Percentiles rank a stretch among this genome's conserved stretches.
phyloP scores from a whole-genome alignment of 1,140 invertebrate genomes.

The Atta colombica region DNA sequence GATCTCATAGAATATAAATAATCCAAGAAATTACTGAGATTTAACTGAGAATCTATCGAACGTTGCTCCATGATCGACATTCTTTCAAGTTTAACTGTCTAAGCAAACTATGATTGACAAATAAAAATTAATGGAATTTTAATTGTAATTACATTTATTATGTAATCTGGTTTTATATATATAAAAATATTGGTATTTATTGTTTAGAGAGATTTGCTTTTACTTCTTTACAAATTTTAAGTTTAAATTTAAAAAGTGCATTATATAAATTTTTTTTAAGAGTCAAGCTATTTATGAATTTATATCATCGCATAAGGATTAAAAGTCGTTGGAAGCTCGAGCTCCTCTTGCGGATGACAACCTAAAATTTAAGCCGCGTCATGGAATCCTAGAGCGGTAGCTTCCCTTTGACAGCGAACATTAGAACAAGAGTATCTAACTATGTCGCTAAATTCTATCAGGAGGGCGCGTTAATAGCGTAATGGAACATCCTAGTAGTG shows the following conservation, averaged over 20 bases:
- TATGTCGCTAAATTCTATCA: slow-evolving; percentile 49
- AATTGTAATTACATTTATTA: slow-evolving; percentile 1
- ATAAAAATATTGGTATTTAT: not conserved
- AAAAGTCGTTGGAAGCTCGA: not conserved
- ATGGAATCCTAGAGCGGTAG: not conserved
- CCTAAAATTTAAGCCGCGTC: slow-evolving; percentile 45
- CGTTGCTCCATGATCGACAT: not conserved
- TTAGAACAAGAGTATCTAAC: slow-evolving; percentile 38
- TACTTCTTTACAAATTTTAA: not conserved
- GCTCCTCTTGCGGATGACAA: not conserved
- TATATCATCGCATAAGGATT: not conserved
- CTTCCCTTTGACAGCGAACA: slow-evolving; percentile 38
- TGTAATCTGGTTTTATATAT: not conserved
- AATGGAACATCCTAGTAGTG: slow-evolving; percentile 26
- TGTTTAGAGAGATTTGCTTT: not conserved
- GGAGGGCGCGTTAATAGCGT: slow-evolving; percentile 23
- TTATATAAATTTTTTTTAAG: not conserved
- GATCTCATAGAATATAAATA: slow-evolving; percentile 54
- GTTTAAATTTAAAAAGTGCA: not conserved
- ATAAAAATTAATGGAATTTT: not conserved
- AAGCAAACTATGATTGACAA: not conserved
- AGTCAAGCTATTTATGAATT: not conserved
- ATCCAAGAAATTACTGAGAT: slow-evolving; percentile 41
- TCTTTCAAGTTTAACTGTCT: not conserved
- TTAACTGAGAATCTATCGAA: slow-evolving; percentile 2